A percentile compares a stretch with the other conserved stretches of the same genome.
Evolutionary conservation across 2,888 invertebrate species (phyloP).

Genomic region (Alviniconcha strummeri): DNA sequence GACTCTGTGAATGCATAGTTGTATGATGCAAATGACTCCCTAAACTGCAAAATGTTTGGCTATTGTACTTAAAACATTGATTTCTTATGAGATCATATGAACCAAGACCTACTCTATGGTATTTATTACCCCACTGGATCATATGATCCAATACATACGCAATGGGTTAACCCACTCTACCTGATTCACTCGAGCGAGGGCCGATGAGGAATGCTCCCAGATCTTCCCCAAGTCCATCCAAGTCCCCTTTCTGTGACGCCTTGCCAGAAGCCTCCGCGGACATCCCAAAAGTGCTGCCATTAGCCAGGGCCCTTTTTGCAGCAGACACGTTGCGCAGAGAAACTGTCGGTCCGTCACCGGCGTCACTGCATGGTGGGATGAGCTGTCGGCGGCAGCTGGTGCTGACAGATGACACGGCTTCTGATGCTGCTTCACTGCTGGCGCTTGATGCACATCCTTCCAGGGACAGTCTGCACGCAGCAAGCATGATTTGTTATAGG

Average conservation of each 20-base stretch:
- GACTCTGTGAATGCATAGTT: too few relatives aligned
- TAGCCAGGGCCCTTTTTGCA: neutral
- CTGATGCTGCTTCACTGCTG: slow-evolving; percentile 23
- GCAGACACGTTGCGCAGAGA: neutral
- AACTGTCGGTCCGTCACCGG: neutral
- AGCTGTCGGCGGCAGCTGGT: slow-evolving; percentile 24
- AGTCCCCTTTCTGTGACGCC: neutral
- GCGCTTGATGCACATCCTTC: slow-evolving; percentile 31
- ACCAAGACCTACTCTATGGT: too few relatives aligned
- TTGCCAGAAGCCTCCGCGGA: neutral
- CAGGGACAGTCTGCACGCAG: slow-evolving; percentile 33
- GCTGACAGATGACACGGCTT: slow-evolving; percentile 37
- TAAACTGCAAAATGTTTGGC: too few relatives aligned
- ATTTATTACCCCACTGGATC: too few relatives aligned
- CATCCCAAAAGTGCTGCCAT: neutral
- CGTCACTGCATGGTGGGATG: neutral
- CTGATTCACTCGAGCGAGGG: slow-evolving; percentile 16
- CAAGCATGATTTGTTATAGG: too few relatives aligned
- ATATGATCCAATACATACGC: too few relatives aligned
- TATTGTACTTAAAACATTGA: too few relatives aligned
- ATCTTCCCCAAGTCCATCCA: slow-evolving; percentile 18
- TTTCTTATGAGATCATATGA: too few relatives aligned
- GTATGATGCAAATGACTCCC: too few relatives aligned
- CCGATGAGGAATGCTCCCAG: slow-evolving; percentile 18
- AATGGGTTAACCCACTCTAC: neutral